Percentiles rank a stretch among this genome's conserved stretches.
Conservation (phyloP, 1,140 invertebrate species). For the Adoxophyes honmai region DNA sequence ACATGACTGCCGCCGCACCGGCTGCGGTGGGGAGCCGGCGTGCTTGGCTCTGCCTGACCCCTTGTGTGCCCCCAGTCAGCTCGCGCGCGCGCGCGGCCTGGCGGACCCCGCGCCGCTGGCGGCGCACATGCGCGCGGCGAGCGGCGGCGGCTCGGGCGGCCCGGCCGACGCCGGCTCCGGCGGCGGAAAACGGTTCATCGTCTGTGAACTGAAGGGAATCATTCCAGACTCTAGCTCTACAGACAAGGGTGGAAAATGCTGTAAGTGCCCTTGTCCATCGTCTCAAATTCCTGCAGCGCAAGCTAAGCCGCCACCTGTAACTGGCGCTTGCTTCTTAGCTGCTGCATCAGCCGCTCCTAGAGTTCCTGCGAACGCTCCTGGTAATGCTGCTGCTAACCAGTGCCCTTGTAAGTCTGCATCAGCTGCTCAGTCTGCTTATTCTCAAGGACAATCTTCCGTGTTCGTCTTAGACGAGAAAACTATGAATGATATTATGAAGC, state of each 20-base stretch:
- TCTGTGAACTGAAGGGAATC: constrained; percentile 63
- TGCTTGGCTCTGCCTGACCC: constrained; percentile 83
- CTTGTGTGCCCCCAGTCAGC: constrained; percentile 79
- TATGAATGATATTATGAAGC: constrained; percentile 34
- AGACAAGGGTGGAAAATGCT: constrained; percentile 46
- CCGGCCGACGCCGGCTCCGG: constrained; percentile 24
- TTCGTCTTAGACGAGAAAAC: constrained; percentile 43
- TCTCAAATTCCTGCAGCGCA: background rate
- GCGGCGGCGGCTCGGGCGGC: constrained; percentile 26
- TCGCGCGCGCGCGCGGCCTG: constrained; percentile 59
- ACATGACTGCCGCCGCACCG: constrained; percentile 83
- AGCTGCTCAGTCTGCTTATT: constrained; percentile 16
- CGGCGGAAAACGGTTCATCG: constrained; percentile 56
- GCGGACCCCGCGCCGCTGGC: constrained; percentile 55
- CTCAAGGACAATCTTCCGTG: constrained; percentile 18
- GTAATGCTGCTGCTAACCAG: background rate
- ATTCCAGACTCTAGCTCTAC: constrained; percentile 31
- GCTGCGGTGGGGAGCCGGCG: constrained; percentile 82
- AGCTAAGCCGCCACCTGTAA: background rate
- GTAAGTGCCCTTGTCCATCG: constrained; percentile 45
- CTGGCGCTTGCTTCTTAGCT: background rate
- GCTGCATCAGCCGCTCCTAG: constrained; percentile 11
- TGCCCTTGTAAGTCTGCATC: constrained; percentile 2
- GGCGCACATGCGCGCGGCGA: constrained; percentile 39
- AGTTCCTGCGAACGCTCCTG: background rate